Percentiles rank a stretch among this genome's conserved stretches.
Conservation (phyloP, 1,140 invertebrate genomes). For the Papilio aristodemus region DNA sequence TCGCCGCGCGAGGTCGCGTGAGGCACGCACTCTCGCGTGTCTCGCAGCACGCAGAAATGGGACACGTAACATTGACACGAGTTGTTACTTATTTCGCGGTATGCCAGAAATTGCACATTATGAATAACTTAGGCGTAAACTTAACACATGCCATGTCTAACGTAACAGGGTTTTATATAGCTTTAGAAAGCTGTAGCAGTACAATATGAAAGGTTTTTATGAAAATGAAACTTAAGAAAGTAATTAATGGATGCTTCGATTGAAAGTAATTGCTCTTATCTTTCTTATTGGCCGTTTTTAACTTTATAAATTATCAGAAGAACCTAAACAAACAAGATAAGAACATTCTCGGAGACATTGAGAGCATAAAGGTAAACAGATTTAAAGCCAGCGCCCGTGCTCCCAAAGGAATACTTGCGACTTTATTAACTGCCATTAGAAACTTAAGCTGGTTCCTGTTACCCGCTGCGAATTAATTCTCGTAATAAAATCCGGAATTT, state of each 20-base stretch:
- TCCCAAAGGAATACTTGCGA: conserved; percentile 13
- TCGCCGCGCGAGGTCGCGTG: neutral
- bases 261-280: neutral
- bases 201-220: too few species aligned
- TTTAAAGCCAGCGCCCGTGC: neutral
- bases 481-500: conserved; percentile 4
- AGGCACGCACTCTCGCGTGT: conserved; percentile 23
- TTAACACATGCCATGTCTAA: neutral
- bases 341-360: neutral
- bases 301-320: conserved; percentile 2
- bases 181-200: too few species aligned
- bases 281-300: neutral
- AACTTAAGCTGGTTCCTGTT: neutral
- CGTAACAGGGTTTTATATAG: neutral
- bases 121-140: conserved; percentile 1
- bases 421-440: conserved; percentile 12
- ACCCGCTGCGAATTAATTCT: neutral
- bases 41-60: neutral
- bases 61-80: conserved; percentile 1
- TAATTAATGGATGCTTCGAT: too few species aligned
- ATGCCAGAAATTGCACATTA: neutral
- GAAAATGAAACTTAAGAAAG: too few species aligned
- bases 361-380: conserved; percentile 11
- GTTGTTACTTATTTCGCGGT: neutral
- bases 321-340: neutral